Evolutionary conservation across 2,888 invertebrate species (phyloP), one percentile per base, ranked within the genome.

Genomic region (Julus scandinavius): DNA sequence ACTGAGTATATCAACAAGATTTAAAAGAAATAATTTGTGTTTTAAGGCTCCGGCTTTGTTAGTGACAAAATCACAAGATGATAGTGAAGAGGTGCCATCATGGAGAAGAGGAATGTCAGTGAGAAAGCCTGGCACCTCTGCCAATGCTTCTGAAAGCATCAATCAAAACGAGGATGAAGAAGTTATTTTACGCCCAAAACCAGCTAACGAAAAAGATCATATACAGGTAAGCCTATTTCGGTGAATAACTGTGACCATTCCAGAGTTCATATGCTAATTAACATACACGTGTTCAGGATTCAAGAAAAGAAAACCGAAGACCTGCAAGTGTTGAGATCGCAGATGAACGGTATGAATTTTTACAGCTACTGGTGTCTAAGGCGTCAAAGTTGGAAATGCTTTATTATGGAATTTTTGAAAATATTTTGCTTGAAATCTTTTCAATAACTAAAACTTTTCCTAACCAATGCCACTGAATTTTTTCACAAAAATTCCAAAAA

Each of bases 31-130:
- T 38, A 15, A 29, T 11, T 29, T 20, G 63, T 80, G 80, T 50
- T 85, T 85, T 29, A 1, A 85, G 63, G 87, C 87, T 54, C 87
- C 87, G n/a, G 54, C 87, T 40, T 58, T 58, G 29, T 45, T 54
- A 40, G 41, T 63, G 38, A 38, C 87, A 63, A 87, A 54, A 9
- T n/a, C 49, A 2, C 54, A 50, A 41, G 88, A 88, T 80, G 89
- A 89, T 29, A 89, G 86, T 63, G 89, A 89, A 86, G 89, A 89
- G 72, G 87, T 87, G 40, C 83, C 87, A 72, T 88, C 88, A 40
- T 89, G 88, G 88, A 63, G 89, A 72, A 85, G 88, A 38, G 84
- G 84, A 29, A 85, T 85, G 85, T 80, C 80, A 13, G 87, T 88
- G 7, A 87, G 89, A 17, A 89, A 89, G 50, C 63, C 88, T 7